These are phyloP conservation scores for Microhierax caerulescens DNA, from an alignment of 2,797 vertebrate species.

Conservation along the genomic window DNA sequence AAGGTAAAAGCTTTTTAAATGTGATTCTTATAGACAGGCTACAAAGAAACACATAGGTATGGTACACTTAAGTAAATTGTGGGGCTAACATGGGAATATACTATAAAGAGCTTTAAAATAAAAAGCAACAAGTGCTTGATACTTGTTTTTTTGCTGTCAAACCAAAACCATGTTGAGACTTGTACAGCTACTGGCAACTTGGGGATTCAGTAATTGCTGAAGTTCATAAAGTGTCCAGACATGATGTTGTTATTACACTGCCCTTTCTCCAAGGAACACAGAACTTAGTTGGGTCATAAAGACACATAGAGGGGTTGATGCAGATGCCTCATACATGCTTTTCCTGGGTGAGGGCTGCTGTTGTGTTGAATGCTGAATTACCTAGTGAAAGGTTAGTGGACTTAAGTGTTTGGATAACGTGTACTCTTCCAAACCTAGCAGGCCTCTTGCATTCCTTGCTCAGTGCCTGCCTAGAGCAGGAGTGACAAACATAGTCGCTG, in stretches of 20 bases:
- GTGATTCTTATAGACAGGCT: not conserved
- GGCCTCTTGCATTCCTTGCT: not conserved
- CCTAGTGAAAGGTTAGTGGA: not conserved
- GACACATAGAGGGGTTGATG: not conserved
- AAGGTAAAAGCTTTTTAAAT: not conserved
- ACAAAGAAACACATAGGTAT: not conserved
- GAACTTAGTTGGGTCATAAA: not conserved
- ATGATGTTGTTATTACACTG: not conserved
- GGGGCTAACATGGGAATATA: not conserved
- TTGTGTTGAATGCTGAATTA: not conserved
- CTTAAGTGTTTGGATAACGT: accelerated
- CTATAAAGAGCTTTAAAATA: not conserved
- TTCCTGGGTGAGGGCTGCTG: not conserved
- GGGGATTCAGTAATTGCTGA: not conserved
- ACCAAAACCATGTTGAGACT: not conserved
- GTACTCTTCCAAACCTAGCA: not conserved
- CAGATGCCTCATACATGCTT: not conserved
- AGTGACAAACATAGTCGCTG: not conserved
- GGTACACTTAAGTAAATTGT: not conserved
- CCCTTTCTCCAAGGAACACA: not conserved
- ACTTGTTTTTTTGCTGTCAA: not conserved
- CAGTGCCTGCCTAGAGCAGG: not conserved
- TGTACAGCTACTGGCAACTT: not conserved
- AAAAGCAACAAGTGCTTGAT: not conserved
- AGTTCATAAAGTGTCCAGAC: not conserved